Base-by-base conservation (phyloP, 2,888 invertebrate genomes). In the Harpagoxenus sublaevis region DNA sequence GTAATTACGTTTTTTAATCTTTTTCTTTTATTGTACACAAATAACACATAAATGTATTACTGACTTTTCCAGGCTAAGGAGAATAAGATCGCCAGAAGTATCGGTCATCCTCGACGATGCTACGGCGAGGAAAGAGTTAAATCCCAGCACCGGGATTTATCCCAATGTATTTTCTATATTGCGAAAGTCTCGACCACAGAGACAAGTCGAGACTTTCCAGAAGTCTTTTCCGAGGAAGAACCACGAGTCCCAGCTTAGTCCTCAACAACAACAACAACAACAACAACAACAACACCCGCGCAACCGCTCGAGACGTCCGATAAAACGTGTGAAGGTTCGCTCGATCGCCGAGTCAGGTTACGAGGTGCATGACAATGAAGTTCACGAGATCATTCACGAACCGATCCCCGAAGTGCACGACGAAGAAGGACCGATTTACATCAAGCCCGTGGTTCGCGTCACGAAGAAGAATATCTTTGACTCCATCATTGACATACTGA, bases 401-500 rank as follows among this genome's bases (percentile, higher is more conserved):
- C 10, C 68, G n/a, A n/a, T 83, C 18, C 39, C 84, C 5, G 84
- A 86, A 0, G 65, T 51, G 0, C 82, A 79, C 60, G 75, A 84
- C 0, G 75, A 87, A 0, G 75, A 87, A 0, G 83, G 84, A 0
- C 57, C 84, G 3, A 82, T 90, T n/a, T 87, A 81, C 15, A 71
- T 91, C 66, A 91, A 91, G 45, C 91, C 91, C 0, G 12, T 91
- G 0, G 66, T 82, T 31, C 88, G 86, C 2, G 83, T 86, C 8
- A 83, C 83, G 35, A 87, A 82, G 55, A 84, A 78, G n/a, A 84
- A 74, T 18, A 12, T 91, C 0, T 79, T 93, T 1, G 92, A 92
- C 60, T 91, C 91, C 74, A 81, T 93, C 1, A n/a, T 88, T 1
- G 87, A 92, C 2, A 51, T 89, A 53, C 1, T 93, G 0, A 70